phyloP scores from a whole-genome alignment of 2,797 vertebrate genomes.

The Poeciliopsis infans region DNA sequence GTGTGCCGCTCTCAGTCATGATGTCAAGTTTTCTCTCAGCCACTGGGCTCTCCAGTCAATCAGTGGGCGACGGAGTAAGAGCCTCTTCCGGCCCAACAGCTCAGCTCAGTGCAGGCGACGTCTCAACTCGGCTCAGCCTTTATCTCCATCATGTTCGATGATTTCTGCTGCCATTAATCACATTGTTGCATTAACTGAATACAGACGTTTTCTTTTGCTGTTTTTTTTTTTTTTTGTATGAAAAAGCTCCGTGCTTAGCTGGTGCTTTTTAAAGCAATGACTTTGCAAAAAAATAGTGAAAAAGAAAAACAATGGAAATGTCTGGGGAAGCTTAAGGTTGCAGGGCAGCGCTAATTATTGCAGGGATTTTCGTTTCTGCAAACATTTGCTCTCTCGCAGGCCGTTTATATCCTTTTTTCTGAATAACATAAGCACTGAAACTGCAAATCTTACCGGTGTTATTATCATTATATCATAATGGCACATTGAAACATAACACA shows the following conservation, averaged over 20 bases:
- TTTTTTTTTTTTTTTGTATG: conserved; percentile 23
- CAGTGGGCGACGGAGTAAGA: conserved; percentile 29
- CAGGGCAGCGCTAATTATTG: conserved; percentile 20
- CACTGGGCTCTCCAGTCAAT: conserved; percentile 42
- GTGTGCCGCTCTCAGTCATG: conserved; percentile 37
- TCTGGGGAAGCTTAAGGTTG: conserved; percentile 29
- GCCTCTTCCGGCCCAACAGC: conserved; percentile 25
- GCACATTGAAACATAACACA: background rate
- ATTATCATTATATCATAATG: background rate
- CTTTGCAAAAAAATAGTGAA: conserved; percentile 12
- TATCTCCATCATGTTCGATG: background rate
- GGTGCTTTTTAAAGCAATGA: conserved; percentile 34
- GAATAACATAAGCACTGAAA: conserved; percentile 1
- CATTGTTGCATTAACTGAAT: conserved; percentile 15
- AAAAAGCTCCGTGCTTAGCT: conserved; percentile 46
- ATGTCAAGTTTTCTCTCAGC: conserved; percentile 52
- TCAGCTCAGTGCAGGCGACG: background rate
- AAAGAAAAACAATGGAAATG: conserved; percentile 15
- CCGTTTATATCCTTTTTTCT: background rate
- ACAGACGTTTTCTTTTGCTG: conserved; percentile 18
- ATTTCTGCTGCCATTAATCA: conserved; percentile 36
- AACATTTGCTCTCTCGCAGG: conserved; percentile 15
- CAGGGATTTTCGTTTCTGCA: conserved; percentile 14
- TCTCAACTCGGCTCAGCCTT: conserved; percentile 30
- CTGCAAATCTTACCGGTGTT: background rate